Base-by-base conservation (phyloP, 35 echinoderm and acorn worm genomes). In the Anneissia japonica region DNA sequence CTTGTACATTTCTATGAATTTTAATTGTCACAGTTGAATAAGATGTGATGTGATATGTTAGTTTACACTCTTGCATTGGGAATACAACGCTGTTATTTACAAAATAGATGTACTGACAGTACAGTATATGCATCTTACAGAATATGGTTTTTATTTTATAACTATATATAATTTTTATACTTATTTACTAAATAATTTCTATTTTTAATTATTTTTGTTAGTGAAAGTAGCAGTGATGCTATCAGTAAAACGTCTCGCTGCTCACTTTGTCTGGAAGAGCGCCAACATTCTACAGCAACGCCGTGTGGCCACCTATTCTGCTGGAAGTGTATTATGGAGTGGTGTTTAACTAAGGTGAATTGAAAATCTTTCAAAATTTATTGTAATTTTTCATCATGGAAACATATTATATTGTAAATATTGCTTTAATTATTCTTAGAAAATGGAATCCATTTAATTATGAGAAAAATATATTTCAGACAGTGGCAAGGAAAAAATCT, bases 281-380 rank as follows among this genome's bases (percentile, higher is more conserved):
- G 96, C 75, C 75, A 86, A 37, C 36, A 99, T 45, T 84, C 96
- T 0, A 99, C 96, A 12, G 86, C 91, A 37, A 94, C 96, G 34
- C 96, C 96, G 2, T 99, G 96, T 86, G 96, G 96, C 0, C 96
- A 99, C 87, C 74, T 99, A 11, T 99, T 90, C 74, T 99, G 96
- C 31, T 99, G 96, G 96, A 32, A 89, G 3, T 99, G 96, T 75
- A 94, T 99, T 13, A 93, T 91, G 83, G 96, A 99, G 36, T 99
- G 96, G 96, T 99, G 96, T 80, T 36, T 82, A 31, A 93, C 96
- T 51, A 99, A 94, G 90, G 94, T 97, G 43, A 82, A 37, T 88
- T 81, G 11, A 72, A 26, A 36, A 6, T 23, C 9, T 30, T 35
- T 21, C 34, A 84, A 84, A 17, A 19, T 85, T 26, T 33, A 41